Evolutionary conservation across 2,797 vertebrate species (phyloP), one percentile per base, ranked within the genome.

Genomic region (Gambusia yucatana): DNA sequence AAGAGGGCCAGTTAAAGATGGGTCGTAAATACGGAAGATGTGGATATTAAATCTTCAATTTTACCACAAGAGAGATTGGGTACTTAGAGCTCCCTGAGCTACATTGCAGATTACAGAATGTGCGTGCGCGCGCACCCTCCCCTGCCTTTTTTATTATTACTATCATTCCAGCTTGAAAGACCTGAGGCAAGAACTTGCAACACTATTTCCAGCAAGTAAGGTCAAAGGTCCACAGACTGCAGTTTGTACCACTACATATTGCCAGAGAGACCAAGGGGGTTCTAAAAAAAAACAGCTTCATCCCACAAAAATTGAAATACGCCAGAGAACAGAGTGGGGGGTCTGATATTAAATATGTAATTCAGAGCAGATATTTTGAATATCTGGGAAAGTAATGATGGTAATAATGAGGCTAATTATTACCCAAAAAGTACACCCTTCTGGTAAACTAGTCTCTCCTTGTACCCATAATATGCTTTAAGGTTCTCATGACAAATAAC

Each of bases 141-240:
- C 16, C 33, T 22, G n/a, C 22, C 39, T 75, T 82, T 72, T 72
- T 67, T 61, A 39, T 84, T 65, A 50, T 65, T 28, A 44, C 73
- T 63, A 76, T 57, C 75, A 72, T 61, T 83, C 33, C 72, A 70
- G 77, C 77, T 33, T 55, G 73, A 69, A 87, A 85, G 73, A 88
- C 86, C 79, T 72, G 65, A 81, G 86, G 79, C 80, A 80, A 83
- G 63, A 79, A 77, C 80, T 77, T 52, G 70, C 72, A 82, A 75
- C 52, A 82, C 83, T 81, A 79, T 81, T 61, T 67, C 79, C 86
- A 73, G 77, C 5, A 57, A 47, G 71, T 59, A 75, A 61, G 82
- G 83, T 88, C 77, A 90, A 79, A 88, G 84, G 87, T 84, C 79
- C 43, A 36, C 50, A 69, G 52, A 50, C 80, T 48, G 55, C 76